Evolutionary conservation across 2,113 vertebrate species (phyloP).

Genomic region (Osmerus eperlanus): DNA sequence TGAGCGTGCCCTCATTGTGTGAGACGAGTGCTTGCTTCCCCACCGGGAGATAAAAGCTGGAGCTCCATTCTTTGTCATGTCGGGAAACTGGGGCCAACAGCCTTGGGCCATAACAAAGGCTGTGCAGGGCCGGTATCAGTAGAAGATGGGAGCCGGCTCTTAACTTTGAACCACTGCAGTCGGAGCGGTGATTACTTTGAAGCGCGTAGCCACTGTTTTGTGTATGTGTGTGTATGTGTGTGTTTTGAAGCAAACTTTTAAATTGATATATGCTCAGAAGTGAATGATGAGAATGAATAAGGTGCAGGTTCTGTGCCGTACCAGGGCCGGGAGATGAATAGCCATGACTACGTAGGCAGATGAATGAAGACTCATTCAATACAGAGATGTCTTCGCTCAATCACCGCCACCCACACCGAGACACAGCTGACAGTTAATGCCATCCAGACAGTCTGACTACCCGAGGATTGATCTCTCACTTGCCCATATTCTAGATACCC

Average conservation of each 20-base stretch:
- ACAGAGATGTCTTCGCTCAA: constrained; percentile 41
- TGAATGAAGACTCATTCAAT: constrained; percentile 50
- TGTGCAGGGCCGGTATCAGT: constrained; percentile 40
- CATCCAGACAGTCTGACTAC: constrained; percentile 34
- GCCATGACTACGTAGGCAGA: constrained; percentile 36
- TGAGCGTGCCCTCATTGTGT: constrained; percentile 3
- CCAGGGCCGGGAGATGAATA: constrained; percentile 45
- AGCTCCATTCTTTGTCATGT: constrained; percentile 52
- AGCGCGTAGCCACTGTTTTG: constrained; percentile 22
- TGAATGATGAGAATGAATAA: not conserved
- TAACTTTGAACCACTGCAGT: constrained; percentile 45
- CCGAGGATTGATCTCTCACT: constrained; percentile 37
- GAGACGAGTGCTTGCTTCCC: constrained; percentile 43
- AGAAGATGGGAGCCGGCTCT: constrained; percentile 46
- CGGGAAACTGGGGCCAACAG: constrained; percentile 42
- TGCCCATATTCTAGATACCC: constrained; percentile 42
- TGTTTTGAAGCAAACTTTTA: constrained; percentile 31
- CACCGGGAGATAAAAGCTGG: constrained; percentile 48
- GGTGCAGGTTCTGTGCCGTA: constrained; percentile 33
- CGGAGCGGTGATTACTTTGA: constrained; percentile 32
- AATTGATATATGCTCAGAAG: constrained; percentile 42
- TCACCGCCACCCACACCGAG: constrained; percentile 37
- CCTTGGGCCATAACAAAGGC: constrained; percentile 63
- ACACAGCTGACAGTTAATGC: constrained; percentile 27
- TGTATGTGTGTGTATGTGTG: constrained; percentile 9